A percentile compares a stretch with the other conserved stretches of the same genome.
Conservation (phyloP, 2,113 vertebrate species). For the Lepidothrix coronata region DNA sequence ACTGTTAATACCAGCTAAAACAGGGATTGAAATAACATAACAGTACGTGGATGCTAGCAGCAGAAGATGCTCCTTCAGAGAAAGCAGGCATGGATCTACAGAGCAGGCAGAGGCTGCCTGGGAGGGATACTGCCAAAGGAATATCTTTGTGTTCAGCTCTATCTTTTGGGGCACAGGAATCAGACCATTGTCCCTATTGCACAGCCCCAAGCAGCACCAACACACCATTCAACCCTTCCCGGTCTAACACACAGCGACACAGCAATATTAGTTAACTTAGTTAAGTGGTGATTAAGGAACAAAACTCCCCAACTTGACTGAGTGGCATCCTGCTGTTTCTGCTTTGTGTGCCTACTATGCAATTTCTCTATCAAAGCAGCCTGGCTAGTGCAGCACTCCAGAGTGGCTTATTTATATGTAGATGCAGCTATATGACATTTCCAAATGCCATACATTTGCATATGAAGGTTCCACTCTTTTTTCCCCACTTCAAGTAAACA, state of each 20-base stretch:
- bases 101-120: background rate
- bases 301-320: background rate
- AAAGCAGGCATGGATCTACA: background rate
- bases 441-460: constrained; percentile 84
- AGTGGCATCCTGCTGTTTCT: constrained; percentile 31
- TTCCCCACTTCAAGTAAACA: constrained; percentile 63
- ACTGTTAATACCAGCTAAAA: background rate
- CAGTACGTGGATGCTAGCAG: background rate
- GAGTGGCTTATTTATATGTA: constrained; percentile 80
- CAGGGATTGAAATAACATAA: background rate
- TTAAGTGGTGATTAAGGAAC: constrained; percentile 35
- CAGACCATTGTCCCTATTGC: fast-evolving
- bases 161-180: background rate
- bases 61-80: background rate
- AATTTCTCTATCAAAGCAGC: constrained; percentile 63
- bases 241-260: background rate
- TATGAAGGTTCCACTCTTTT: constrained; percentile 72
- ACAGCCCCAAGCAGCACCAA: background rate
- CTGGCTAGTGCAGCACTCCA: constrained; percentile 42
- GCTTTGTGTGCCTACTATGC: constrained; percentile 20
- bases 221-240: background rate
- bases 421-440: constrained; percentile 82
- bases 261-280: background rate
- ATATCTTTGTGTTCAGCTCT: fast-evolving
- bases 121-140: background rate